Base-by-base conservation (phyloP, 2,797 vertebrate genomes). In the Amphiprion clarkii region DNA sequence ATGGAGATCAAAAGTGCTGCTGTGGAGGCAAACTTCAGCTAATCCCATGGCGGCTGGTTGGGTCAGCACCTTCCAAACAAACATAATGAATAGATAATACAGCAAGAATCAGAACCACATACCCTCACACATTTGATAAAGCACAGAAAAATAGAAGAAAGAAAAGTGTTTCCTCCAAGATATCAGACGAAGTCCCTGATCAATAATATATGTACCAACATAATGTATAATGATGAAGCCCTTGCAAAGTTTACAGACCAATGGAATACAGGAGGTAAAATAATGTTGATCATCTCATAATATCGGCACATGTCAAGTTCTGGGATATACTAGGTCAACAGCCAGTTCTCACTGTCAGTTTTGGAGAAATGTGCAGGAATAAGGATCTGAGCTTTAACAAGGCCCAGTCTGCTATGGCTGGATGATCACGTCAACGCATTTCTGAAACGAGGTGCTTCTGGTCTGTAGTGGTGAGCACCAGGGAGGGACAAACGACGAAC, bases 1-100 rank as follows among this genome's bases (percentile, higher is more conserved):
- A 89, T 85, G 65, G 78, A 72, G 78, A 87, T 88, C 61, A 61
- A 87, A 87, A 72, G 61, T 63, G 55, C 54, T 54, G 21, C 59
- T 17, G 74, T 11, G 57, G 25, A 83, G 58, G 61, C 58, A 60
- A 86, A 85, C 74, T 80, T 81, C 13, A 67, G 55, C 17, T 63
- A 77, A 86, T 90, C 88, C 91, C 87, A 72, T 2, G 23, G 73
- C 1, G 59, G 46, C 61, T 33, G 55, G 17, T 68, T 48, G 68
- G 80, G 70, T 81, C 81, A 78, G 62, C 25, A 54, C 53, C 73
- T 75, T 67, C 62, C 27, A 81, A 82, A 85, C 62, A 85, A 85
- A 84, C 69, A 58, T 31, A 19, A 64, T 12, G 25, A 64, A 69
- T 25, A 44, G 53, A 67, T 66, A 27, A 64, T n/a, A 31, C 19